phyloP scores from a whole-genome alignment of 1,140 invertebrate genomes.

The Drosophila guanche region DNA sequence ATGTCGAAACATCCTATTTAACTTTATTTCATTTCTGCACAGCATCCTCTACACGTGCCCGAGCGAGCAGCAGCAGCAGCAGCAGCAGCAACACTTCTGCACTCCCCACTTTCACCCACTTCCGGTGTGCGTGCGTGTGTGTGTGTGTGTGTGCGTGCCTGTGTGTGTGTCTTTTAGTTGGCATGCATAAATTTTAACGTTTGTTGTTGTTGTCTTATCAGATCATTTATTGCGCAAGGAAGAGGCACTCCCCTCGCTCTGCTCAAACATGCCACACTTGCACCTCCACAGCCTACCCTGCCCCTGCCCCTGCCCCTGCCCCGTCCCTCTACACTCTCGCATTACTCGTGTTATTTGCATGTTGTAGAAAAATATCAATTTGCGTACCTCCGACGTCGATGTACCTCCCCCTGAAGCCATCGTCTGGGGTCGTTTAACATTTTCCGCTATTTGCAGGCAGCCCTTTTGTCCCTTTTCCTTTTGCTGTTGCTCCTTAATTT shows the following conservation, averaged over 20 bases:
- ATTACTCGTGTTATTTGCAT: conserved; percentile 80
- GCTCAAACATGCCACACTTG: neutral
- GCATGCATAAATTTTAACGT: conserved; percentile 81
- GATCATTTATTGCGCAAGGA: conserved; percentile 69
- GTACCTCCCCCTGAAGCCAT: neutral
- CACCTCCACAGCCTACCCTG: no score
- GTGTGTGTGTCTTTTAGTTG: conserved; percentile 68
- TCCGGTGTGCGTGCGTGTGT: conserved; percentile 7
- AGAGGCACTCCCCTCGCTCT: neutral
- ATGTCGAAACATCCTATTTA: conserved; percentile 81
- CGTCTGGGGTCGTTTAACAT: conserved; percentile 65
- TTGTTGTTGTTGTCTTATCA: conserved; percentile 82
- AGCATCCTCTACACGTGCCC: conserved; percentile 79
- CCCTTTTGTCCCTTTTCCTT: conserved; percentile 68
- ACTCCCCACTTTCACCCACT: conserved; percentile 7
- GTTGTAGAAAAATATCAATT: conserved; percentile 82
- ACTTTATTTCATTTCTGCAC: conserved; percentile 81
- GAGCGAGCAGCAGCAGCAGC: no score
- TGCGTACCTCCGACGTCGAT: conserved; percentile 70
- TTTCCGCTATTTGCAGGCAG: conserved; percentile 74
- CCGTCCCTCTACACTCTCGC: conserved; percentile 25
- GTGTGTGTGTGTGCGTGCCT: conserved; percentile 39
- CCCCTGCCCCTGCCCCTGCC: neutral
- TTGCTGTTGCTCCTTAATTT: conserved; percentile 59
- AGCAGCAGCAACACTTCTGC: no score